Evolutionary conservation across 1,140 invertebrate genomes (phyloP).

Genomic region (Orchesella cincta): DNA sequence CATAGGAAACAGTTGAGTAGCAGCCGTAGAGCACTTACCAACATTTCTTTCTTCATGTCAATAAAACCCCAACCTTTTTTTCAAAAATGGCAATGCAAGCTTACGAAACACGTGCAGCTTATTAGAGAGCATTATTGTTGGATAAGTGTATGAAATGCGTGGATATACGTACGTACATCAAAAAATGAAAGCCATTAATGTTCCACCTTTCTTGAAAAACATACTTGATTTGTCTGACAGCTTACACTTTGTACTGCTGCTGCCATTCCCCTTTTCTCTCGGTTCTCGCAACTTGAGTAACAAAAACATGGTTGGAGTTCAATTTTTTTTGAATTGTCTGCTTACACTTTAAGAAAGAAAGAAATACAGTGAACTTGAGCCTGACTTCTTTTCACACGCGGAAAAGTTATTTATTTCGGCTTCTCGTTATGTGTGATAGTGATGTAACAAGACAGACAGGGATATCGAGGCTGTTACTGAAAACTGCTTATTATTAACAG

Average conservation of each 20-base stretch:
- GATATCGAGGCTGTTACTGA: not conserved
- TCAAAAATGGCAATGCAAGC: too few relatives aligned
- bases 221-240: not conserved
- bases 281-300: not conserved
- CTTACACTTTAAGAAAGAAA: not conserved
- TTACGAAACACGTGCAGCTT: too few relatives aligned
- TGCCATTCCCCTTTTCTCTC: not conserved
- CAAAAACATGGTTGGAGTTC: not conserved
- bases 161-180: too few relatives aligned
- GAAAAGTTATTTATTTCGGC: not conserved
- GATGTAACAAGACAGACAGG: not conserved
- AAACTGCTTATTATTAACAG: not conserved
- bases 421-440: not conserved
- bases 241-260: too few relatives aligned
- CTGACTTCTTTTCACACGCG: not conserved
- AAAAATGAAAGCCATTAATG: too few relatives aligned
- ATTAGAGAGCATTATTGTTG: too few relatives aligned
- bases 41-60: too few relatives aligned
- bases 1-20: too few relatives aligned
- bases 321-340: not conserved
- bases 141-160: too few relatives aligned
- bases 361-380: not conserved
- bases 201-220: not conserved
- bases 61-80: too few relatives aligned
- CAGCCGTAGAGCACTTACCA: too few relatives aligned